Base-by-base conservation (phyloP, 2,113 vertebrate species). In the Fulica atra region DNA sequence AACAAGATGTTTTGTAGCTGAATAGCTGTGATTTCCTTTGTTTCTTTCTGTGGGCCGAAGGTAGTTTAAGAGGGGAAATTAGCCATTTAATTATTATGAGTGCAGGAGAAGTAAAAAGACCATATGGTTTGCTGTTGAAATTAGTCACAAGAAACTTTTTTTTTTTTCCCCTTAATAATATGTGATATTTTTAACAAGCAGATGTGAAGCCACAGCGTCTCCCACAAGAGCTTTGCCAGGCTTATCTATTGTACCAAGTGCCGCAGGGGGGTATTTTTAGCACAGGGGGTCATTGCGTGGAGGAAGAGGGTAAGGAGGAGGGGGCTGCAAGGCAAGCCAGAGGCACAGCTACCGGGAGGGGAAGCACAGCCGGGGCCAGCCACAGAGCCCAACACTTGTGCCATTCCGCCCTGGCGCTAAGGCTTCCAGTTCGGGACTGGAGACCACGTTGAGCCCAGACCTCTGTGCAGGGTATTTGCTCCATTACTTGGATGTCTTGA, bases 61-160 rank as follows among this genome's bases (percentile, higher is more conserved):
- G 95, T 97, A 96, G 94, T 95, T 92, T 96, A 97, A 86, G 84
- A 92, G 94, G 94, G 96, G 90, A 87, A 96, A 97, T 97, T 97
- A 97, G 97, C 83, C 95, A 94, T 97, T 97, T 97, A 98, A 98
- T 97, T 96, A 97, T 97, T 96, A 96, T 97, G 94, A 97, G 97
- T 93, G 86, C 96, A 96, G 57, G 70, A 95, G 95, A 98, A 98
- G 96, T 95, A 96, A 98, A 96, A 96, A 97, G 96, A 94, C 96
- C 97, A 97, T 97, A 98, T 98, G 97, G 97, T 97, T 97, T 96
- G 95, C 94, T 97, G 95, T 97, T 94, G 94, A 98, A 98, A 97
- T 98, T 97, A 98, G 97, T 97, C 97, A 97, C 98, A 97, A 98
- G 95, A 97, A 97, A 97, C 97, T 98, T 98, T 98, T 98, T 97